Evolutionary conservation across 2,888 invertebrate species (phyloP).

Genomic region (Acrocyrtus sp.): DNA sequence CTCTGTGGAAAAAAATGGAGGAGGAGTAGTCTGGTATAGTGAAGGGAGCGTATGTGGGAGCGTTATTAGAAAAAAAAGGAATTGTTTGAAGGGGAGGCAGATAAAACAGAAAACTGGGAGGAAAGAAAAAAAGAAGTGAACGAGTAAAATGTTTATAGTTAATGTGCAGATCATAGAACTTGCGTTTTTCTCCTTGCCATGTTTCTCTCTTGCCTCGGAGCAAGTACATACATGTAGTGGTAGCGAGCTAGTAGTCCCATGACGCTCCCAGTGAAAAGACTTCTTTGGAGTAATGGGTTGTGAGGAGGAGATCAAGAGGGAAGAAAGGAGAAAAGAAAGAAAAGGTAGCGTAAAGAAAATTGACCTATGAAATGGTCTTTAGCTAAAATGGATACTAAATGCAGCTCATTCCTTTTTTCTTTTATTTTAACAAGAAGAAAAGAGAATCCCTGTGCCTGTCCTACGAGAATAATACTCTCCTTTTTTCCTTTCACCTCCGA

Average conservation of each 20-base stretch:
- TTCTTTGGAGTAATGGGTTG: no score
- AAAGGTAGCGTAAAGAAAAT: slow-evolving; percentile 37
- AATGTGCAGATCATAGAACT: no score
- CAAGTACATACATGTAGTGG: no score
- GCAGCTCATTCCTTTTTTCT: no score
- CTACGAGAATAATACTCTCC: no score
- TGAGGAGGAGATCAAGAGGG: neutral
- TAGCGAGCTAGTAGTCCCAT: no score
- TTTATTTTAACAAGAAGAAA: no score
- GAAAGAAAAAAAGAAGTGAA: neutral
- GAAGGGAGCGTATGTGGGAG: neutral
- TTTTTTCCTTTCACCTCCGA: no score
- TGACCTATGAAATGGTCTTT: slow-evolving; percentile 45
- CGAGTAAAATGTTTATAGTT: slow-evolving; percentile 5
- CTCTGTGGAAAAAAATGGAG: neutral
- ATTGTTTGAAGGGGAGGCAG: neutral
- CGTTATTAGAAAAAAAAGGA: neutral
- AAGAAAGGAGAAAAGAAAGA: slow-evolving; percentile 22
- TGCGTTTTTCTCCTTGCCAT: no score
- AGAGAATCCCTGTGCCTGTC: no score
- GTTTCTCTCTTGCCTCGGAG: no score
- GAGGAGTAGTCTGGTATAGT: neutral
- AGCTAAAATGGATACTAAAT: slow-evolving; percentile 46
- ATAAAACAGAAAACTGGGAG: neutral
- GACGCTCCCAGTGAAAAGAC: no score